Conservation (phyloP, 2,113 vertebrate species). For the Perccottus glenii region DNA sequence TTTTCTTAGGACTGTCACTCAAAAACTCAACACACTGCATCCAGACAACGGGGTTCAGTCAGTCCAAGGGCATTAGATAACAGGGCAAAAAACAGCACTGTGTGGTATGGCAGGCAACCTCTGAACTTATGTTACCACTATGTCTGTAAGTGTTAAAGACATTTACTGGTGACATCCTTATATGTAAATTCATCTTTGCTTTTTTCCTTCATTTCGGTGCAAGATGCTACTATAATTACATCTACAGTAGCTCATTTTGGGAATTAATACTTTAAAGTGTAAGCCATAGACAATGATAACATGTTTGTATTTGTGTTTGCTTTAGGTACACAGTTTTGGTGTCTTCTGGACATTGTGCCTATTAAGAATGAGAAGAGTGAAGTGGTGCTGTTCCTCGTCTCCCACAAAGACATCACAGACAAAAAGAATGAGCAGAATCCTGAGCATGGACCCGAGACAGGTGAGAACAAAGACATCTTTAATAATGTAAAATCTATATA, state of each 20-base stretch:
- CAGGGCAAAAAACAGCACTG: too few species aligned
- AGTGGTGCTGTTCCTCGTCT: constrained; percentile 90
- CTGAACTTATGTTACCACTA: too few species aligned
- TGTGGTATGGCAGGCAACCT: too few species aligned
- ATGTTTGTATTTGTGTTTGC: constrained; percentile 10
- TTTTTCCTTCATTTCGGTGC: too few species aligned
- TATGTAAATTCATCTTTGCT: too few species aligned
- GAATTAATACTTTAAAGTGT: too few species aligned
- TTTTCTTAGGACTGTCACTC: neutral
- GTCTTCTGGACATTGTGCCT: too few species aligned
- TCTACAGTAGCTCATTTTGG: neutral
- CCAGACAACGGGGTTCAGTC: too few species aligned
- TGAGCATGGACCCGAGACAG: constrained; percentile 82
- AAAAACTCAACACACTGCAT: neutral
- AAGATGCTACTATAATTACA: too few species aligned
- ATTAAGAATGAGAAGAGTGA: constrained; percentile 93
- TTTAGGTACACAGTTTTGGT: constrained; percentile 89
- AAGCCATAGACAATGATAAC: neutral
- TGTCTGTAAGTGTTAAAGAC: too few species aligned
- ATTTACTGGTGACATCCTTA: too few species aligned
- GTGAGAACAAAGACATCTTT: constrained; percentile 52
- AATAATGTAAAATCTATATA: neutral
- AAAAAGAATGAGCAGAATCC: constrained; percentile 84
- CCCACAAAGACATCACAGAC: constrained; percentile 91
- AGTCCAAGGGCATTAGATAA: too few species aligned